Evolutionary conservation across 2,113 vertebrate genomes (phyloP).

Genomic region (Pitta sordida): DNA sequence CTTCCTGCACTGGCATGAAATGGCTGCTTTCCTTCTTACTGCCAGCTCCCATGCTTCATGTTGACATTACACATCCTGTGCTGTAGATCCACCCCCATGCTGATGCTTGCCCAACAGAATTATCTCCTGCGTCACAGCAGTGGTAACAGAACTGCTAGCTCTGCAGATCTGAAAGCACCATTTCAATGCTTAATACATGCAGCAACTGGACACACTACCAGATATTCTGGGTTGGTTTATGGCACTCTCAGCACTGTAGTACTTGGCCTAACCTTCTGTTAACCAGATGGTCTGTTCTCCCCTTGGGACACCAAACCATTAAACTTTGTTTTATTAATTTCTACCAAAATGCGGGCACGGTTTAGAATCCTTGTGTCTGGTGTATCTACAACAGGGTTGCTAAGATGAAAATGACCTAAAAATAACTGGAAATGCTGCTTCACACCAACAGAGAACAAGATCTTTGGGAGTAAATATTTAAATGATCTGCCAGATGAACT

Average conservation of each 20-base stretch:
- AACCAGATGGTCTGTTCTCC: conserved; percentile 70
- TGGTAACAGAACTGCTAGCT: conserved; percentile 86
- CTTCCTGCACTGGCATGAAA: conserved; percentile 82
- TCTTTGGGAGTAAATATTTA: conserved; percentile 74
- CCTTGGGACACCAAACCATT: conserved; percentile 69
- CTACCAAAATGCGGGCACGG: conserved; percentile 59
- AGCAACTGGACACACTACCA: conserved; percentile 71
- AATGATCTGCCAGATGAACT: conserved; percentile 68
- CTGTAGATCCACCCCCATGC: conserved; percentile 86
- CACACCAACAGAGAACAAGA: conserved; percentile 72
- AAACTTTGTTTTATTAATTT: conserved; percentile 71
- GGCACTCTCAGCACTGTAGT: conserved; percentile 41
- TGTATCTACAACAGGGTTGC: conserved; percentile 71
- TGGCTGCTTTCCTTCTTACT: conserved; percentile 80
- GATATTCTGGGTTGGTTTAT: conserved; percentile 18
- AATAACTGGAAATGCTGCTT: conserved; percentile 74
- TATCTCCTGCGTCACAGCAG: conserved; percentile 96
- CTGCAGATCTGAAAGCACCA: conserved; percentile 83
- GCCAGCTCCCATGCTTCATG: conserved; percentile 84
- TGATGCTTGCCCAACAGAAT: conserved; percentile 90
- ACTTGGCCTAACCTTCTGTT: conserved; percentile 71
- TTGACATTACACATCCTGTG: conserved; percentile 88
- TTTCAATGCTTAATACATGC: conserved; percentile 74
- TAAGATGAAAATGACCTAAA: conserved; percentile 75
- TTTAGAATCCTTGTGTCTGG: conserved; percentile 63